A percentile compares a stretch with the other conserved stretches of the same genome.
These are phyloP conservation scores for Psilopsiagon aurifrons DNA, from an alignment of 2,113 vertebrate genomes.

Conservation along the genomic window DNA sequence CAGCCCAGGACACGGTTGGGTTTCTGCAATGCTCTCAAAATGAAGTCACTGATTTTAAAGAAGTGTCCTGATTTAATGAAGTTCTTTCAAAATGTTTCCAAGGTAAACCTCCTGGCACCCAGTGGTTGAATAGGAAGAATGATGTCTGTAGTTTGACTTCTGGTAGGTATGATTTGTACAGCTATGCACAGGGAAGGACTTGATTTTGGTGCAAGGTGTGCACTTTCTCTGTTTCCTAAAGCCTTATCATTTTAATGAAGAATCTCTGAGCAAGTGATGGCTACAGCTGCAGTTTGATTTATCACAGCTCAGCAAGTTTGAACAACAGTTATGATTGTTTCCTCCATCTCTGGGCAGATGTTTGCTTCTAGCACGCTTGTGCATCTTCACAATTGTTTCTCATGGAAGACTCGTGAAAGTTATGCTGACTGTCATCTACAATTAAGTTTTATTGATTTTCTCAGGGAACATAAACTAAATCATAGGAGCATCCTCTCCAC, in stretches of 20 bases:
- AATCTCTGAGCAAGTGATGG: background rate
- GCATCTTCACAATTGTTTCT: background rate
- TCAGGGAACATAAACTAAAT: background rate
- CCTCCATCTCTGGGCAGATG: background rate
- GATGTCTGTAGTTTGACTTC: background rate
- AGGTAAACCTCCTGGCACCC: background rate
- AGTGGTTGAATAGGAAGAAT: background rate
- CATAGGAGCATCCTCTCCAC: background rate
- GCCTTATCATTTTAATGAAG: background rate
- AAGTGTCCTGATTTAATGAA: background rate
- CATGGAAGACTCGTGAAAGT: background rate
- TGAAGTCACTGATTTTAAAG: background rate
- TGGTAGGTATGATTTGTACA: background rate
- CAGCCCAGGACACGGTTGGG: background rate
- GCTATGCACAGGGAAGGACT: background rate
- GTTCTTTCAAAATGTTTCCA: background rate
- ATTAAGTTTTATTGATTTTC: background rate
- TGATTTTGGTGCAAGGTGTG: background rate
- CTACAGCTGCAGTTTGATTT: background rate
- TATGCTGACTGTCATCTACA: background rate
- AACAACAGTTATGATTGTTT: background rate
- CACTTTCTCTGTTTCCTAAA: background rate
- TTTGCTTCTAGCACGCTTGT: background rate
- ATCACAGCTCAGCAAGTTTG: background rate
- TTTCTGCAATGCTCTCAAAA: background rate